Conservation (phyloP, 37 sponge, comb jelly and placozoan genomes). For the Crambe crambe region DNA sequence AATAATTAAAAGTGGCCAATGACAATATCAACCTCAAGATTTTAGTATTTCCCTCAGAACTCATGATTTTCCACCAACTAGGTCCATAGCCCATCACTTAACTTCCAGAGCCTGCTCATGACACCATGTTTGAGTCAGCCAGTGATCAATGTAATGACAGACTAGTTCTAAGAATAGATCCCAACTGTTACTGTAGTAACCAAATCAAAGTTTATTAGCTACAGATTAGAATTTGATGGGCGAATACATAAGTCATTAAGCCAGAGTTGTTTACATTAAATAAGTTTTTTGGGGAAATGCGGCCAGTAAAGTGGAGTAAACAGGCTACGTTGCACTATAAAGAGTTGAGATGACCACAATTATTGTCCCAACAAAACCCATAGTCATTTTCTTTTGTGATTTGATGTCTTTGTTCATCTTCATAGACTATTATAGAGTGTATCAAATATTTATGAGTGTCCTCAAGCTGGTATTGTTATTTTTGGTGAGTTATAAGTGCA, state of each 20-base stretch:
- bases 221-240: background rate
- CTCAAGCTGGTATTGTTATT: conserved; percentile 59
- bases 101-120: background rate
- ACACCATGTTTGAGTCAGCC: background rate
- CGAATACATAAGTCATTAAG: too few species aligned
- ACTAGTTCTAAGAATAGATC: too few species aligned
- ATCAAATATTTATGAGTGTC: conserved; percentile 46
- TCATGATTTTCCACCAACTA: background rate
- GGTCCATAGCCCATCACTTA: background rate
- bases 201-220: background rate
- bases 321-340: background rate
- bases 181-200: background rate
- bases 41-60: background rate
- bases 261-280: too few species aligned
- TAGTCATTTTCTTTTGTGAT: too few species aligned
- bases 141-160: too few species aligned
- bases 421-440: conserved; percentile 53
- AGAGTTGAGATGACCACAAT: background rate
- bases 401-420: too few species aligned
- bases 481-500: conserved; percentile 33
- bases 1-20: background rate
- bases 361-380: too few species aligned
- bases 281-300: background rate
- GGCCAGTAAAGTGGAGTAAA: background rate
- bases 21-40: too few species aligned